phyloP scores from a whole-genome alignment of 2,113 vertebrate genomes.

The Numenius arquata region DNA sequence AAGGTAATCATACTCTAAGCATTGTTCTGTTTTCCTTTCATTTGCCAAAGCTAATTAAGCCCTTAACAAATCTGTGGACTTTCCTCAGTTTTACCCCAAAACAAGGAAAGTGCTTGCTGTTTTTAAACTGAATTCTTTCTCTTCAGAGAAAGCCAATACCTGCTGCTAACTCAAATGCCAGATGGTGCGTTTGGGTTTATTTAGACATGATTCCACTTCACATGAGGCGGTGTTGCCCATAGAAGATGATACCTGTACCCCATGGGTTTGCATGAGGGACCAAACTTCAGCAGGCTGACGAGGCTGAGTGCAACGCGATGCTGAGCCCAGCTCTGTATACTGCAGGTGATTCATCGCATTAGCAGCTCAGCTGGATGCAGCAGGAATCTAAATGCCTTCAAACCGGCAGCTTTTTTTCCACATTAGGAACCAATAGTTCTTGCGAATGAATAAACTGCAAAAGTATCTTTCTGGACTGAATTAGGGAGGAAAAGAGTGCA shows the following conservation, averaged over 20 bases:
- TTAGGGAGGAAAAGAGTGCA: neutral
- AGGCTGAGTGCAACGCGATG: neutral
- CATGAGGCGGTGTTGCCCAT: neutral
- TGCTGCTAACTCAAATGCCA: neutral
- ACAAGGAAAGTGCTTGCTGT: neutral
- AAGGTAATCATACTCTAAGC: neutral
- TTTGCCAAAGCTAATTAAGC: neutral
- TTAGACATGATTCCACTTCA: conserved; percentile 14
- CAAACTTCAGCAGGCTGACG: neutral
- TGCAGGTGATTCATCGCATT: neutral
- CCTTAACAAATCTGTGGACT: neutral
- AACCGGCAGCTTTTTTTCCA: neutral
- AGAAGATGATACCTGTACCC: neutral
- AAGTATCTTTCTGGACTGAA: neutral
- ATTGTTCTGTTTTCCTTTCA: neutral
- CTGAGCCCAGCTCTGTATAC: neutral
- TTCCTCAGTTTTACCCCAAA: neutral
- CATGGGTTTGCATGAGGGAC: neutral
- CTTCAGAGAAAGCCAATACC: neutral
- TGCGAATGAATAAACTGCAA: neutral
- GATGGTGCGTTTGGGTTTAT: conserved; percentile 3
- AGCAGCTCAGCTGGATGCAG: neutral
- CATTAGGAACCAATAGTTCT: neutral
- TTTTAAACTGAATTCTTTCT: neutral
- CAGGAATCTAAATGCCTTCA: neutral